Base-by-base conservation (phyloP, 92 coral and sea anemone genomes). In the Desmophyllum pertusum region DNA sequence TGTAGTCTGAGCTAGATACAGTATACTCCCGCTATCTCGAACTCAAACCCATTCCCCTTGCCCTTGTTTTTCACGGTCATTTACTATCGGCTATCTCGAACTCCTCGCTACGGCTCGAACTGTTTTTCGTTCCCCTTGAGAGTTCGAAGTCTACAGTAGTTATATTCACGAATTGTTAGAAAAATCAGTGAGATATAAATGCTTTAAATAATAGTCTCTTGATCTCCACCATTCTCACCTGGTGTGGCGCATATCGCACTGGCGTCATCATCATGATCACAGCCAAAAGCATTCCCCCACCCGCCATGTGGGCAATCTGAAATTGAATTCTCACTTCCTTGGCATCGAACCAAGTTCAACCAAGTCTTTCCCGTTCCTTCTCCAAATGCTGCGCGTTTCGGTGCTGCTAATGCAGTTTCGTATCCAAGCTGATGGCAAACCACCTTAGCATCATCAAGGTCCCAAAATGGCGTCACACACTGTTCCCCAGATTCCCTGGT, bases 341-440 rank as follows among this genome's bases (percentile, higher is more conserved):
- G 4, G 27, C 74, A 69, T 14, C 27, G 3, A 5, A 68, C 45
- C 14, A 31, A 1, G 21, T 11, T 11, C 18, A 40, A 8, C 36
- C 76, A 71, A 4, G 23, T 42, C 36, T 4, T 71, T n/a, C 29
- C 53, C 1, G 55, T 30, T 7, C 31, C 65, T 57, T 57, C 0
- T n/a, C 35, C 52, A 42, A 41, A 43, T 1, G 29, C 53, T 2
- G 48, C 36, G 6, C 4, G 4, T 8, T 36, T 19, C 35, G 4
- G 65, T 57, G 30, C 31, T 57, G 65, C 30, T 23, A 57, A 4
- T 57, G 65, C 65, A 6, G 4, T 27, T n/a, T 25, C 29, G 9
- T 35, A 71, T 71, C 76, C 76, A 6, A 71, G 55, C 55, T 71
- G n/a, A 69, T 46, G 50, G 29, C 74, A 69, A 40, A 38, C 43